Percentiles rank a stretch among this genome's conserved stretches.
phyloP scores from a whole-genome alignment of 2,113 vertebrate species.

The Ictidomys tridecemlineatus region DNA sequence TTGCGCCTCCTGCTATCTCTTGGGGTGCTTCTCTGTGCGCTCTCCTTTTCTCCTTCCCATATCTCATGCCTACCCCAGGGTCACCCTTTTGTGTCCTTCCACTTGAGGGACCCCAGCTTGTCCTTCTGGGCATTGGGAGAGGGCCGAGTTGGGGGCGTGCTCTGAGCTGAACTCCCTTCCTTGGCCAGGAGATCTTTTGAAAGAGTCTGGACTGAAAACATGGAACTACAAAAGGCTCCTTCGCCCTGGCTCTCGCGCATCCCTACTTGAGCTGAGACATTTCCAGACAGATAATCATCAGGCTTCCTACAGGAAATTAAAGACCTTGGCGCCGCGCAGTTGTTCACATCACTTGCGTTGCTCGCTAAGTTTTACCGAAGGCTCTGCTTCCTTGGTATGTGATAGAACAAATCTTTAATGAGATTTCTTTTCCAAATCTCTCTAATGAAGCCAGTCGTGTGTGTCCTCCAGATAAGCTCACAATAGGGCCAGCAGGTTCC shows the following conservation, averaged over 20 bases:
- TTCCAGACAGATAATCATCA: slow-evolving; percentile 64
- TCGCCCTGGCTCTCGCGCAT: background rate
- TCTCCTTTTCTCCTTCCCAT: background rate
- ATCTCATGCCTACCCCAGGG: background rate
- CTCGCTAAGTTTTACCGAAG: background rate
- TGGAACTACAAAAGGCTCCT: background rate
- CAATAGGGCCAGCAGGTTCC: background rate
- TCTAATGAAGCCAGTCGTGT: background rate
- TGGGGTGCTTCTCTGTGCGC: background rate
- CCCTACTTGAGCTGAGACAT: background rate
- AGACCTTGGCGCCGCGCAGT: background rate
- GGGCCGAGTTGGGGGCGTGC: background rate
- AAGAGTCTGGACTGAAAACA: background rate
- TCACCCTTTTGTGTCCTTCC: background rate
- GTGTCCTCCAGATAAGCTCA: slow-evolving; percentile 59
- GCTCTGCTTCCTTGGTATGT: background rate
- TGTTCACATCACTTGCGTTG: background rate
- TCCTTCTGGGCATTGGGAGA: background rate
- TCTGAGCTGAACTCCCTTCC: background rate
- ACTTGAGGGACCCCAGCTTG: background rate
- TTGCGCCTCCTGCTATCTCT: background rate
- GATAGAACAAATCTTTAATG: slow-evolving; percentile 58
- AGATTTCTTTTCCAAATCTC: slow-evolving; percentile 60
- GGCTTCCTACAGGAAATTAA: slow-evolving; percentile 75
- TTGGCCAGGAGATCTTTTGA: background rate